These are phyloP conservation scores for Trimorus sp. DNA, from an alignment of 2,888 invertebrate genomes.

Conservation along the genomic window DNA sequence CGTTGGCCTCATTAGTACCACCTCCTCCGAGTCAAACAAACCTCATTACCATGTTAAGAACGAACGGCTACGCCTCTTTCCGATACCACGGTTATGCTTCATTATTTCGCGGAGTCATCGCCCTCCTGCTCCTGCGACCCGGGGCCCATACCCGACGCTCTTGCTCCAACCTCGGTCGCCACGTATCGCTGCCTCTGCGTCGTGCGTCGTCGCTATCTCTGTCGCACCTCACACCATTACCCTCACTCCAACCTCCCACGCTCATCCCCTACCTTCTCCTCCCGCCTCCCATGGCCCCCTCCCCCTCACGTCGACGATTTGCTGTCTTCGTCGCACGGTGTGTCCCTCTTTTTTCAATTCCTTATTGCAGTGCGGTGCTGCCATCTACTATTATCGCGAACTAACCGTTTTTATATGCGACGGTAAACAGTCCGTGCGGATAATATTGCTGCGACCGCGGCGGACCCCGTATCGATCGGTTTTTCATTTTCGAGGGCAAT, in stretches of 20 bases:
- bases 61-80: conserved; percentile 65
- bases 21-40: conserved; percentile 62
- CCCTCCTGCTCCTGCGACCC: conserved; percentile 47
- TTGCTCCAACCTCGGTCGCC: conserved; percentile 15
- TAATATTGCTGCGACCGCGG: conserved; percentile 18
- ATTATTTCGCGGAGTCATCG: conserved; percentile 67
- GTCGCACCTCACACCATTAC: conserved; percentile 39
- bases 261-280: conserved; percentile 51
- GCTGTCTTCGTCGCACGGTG: conserved; percentile 18
- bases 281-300: conserved; percentile 52
- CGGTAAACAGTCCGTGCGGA: conserved; percentile 59
- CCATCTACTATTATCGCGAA: conserved; percentile 66
- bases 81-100: conserved; percentile 67
- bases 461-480: neutral
- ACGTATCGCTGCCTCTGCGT: neutral
- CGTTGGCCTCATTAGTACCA: conserved; percentile 65
- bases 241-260: conserved; percentile 60
- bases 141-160: conserved; percentile 33
- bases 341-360: conserved; percentile 61
- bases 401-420: conserved; percentile 67
- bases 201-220: conserved; percentile 28
- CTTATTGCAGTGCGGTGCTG: conserved; percentile 65
- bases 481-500: neutral
- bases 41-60: conserved; percentile 67
- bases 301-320: conserved; percentile 46